Evolutionary conservation across 2,113 vertebrate species (phyloP), one percentile per base, ranked within the genome.

Genomic region (Brachionichthys hirsutus): DNA sequence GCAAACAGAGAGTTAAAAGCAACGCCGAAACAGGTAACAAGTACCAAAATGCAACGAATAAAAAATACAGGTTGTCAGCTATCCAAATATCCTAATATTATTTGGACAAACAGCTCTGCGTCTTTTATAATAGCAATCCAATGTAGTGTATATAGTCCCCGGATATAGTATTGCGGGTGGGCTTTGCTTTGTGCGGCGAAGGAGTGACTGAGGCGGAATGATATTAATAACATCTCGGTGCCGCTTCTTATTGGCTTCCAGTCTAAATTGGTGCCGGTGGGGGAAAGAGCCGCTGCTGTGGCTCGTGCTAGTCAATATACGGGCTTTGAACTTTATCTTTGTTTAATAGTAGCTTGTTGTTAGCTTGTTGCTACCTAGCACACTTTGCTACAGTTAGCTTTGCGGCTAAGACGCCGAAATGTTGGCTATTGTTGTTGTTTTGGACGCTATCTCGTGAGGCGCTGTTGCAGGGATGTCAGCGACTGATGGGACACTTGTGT

Each of bases 81-180:
- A 59, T 82, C 74, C 59, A 75, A 75, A 85, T 66, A 81, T 24
- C 41, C 40, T 55, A 18, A 18, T 59, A 58, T 62, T 55, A 38
- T 67, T 40, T 68, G 18, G 49, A 19, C 62, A 84, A 78, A 76
- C 73, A 17, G 5, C 51, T 67, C 77, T 54, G 89, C 60, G 61
- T 58, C 67, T 35, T 54, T 80, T 79, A 83, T 84, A 89, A 83
- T 80, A 71, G 44, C 83, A 86, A 64, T 88, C 90, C 69, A 90
- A 87, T 53, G 73, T 71, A 52, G 81, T 91, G 92, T 88, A 95
- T 95, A 93, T 95, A 96, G 94, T 95, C 94, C 95, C 95, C 94
- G 94, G 94, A 95, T 94, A 94, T 94, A 89, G 93, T 91, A 89
- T 77, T 90, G 87, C 87, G 82, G 87, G 84, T 85, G 89, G 85